Evolutionary conservation across 2,797 vertebrate genomes (phyloP).

Genomic region (Eulemur mongoz): DNA sequence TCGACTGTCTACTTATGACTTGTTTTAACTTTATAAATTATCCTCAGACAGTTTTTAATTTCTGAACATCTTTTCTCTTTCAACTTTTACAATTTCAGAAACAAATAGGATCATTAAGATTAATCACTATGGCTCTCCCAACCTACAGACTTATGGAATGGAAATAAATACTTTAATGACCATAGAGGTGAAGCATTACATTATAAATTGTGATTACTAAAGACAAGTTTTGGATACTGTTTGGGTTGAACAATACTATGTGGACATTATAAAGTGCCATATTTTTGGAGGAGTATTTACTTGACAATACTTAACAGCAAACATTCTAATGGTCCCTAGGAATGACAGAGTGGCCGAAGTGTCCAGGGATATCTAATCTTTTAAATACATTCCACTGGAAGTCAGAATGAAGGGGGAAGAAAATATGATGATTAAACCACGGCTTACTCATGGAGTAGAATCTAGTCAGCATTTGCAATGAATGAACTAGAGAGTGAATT

Average conservation of each 20-base stretch:
- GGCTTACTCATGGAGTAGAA: background rate
- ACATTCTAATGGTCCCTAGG: background rate
- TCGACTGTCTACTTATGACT: background rate
- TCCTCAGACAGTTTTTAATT: background rate
- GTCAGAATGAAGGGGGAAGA: background rate
- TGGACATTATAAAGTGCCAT: background rate
- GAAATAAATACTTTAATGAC: slow-evolving; percentile 8
- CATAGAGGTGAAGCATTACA: background rate
- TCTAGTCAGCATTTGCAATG: background rate
- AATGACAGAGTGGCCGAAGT: background rate
- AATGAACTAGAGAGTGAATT: background rate
- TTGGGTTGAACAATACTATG: background rate
- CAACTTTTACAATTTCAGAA: background rate
- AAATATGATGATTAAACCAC: background rate
- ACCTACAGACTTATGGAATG: background rate
- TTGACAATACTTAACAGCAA: background rate
- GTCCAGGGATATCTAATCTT: background rate
- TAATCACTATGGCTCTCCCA: background rate
- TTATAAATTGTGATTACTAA: background rate
- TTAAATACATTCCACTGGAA: background rate
- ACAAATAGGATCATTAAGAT: background rate
- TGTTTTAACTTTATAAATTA: background rate
- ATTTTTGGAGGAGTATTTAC: background rate
- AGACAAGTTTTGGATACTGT: background rate
- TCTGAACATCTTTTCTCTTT: background rate